These are phyloP conservation scores for Trichosurus vulpecula DNA, from an alignment of 2,797 vertebrate genomes.

Conservation along the genomic window DNA sequence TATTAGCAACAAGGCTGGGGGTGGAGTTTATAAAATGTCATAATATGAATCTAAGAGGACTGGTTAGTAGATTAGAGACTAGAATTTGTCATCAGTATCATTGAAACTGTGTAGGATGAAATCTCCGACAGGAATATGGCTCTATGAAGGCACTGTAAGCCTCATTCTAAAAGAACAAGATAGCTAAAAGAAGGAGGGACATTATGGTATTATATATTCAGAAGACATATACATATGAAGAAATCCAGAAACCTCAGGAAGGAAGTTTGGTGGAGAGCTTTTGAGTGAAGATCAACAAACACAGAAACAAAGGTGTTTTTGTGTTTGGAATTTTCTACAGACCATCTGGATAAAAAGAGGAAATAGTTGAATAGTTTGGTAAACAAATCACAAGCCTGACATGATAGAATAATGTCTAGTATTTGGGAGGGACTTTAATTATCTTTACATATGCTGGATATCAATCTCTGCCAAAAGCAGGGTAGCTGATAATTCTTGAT, in stretches of 20 bases:
- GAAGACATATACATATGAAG: background rate
- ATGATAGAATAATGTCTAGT: background rate
- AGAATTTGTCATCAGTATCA: background rate
- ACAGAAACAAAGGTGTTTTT: background rate
- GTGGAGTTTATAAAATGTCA: background rate
- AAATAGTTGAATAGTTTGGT: background rate
- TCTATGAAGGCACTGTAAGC: background rate
- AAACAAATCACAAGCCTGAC: background rate
- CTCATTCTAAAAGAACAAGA: background rate
- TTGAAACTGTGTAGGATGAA: background rate
- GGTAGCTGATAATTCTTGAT: background rate
- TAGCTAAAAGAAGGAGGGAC: background rate
- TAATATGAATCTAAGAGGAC: background rate
- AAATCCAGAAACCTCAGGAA: background rate
- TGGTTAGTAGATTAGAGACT: background rate
- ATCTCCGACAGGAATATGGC: background rate
- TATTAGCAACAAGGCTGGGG: background rate
- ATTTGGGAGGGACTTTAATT: background rate
- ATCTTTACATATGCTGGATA: background rate
- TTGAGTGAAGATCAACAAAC: background rate
- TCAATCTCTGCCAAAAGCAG: background rate
- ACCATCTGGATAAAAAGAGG: background rate
- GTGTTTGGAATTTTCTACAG: background rate
- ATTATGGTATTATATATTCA: background rate
- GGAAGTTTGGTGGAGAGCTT: background rate